A percentile compares a stretch with the other conserved stretches of the same genome.
phyloP scores from a whole-genome alignment of 2,113 vertebrate genomes.

The Tenrec ecaudatus region DNA sequence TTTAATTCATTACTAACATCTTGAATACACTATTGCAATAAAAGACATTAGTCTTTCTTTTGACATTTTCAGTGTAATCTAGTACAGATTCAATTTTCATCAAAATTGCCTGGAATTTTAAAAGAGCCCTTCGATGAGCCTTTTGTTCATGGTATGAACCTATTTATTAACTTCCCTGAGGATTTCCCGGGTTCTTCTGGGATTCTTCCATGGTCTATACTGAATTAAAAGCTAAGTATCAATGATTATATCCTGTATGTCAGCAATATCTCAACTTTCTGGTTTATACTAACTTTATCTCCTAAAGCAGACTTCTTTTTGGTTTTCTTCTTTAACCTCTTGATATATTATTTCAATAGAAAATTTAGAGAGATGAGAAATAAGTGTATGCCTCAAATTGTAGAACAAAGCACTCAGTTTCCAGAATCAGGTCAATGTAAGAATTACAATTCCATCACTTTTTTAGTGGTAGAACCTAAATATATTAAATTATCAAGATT shows the following conservation, averaged over 20 bases:
- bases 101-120: background rate
- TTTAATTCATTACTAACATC: slow-evolving; percentile 2
- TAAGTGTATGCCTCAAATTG: background rate
- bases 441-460: slow-evolving; percentile 24
- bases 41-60: slow-evolving; percentile 10
- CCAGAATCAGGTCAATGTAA: background rate
- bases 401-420: background rate
- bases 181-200: background rate
- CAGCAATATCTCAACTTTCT: slow-evolving; percentile 38
- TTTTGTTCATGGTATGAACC: background rate
- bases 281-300: background rate
- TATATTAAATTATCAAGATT: background rate
- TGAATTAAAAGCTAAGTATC: background rate
- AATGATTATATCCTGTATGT: background rate
- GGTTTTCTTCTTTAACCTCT: background rate
- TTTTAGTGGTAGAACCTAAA: background rate
- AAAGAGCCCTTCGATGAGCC: background rate
- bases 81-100: background rate
- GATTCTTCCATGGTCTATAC: background rate
- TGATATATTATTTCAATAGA: background rate
- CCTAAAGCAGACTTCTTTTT: background rate
- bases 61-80: background rate
- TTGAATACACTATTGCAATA: background rate
- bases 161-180: background rate
- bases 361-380: slow-evolving; percentile 5